Evolutionary conservation across 2,888 invertebrate genomes (phyloP).

Genomic region (Drosophila suboccidentalis): DNA sequence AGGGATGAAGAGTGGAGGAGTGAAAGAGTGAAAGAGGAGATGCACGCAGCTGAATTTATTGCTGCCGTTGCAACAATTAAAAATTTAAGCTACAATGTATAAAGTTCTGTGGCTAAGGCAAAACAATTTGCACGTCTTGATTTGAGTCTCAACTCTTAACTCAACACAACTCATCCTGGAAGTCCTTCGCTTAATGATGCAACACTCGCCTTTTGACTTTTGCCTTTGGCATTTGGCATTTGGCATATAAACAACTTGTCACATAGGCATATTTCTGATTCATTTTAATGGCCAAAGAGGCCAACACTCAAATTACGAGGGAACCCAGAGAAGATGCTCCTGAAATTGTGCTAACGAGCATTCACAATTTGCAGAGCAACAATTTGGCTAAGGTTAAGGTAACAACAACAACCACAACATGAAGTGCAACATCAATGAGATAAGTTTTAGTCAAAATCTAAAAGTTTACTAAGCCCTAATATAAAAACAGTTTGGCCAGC

Average conservation of each 20-base stretch:
- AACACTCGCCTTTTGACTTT: constrained; percentile 13
- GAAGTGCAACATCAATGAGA: constrained; percentile 11
- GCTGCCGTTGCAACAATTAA: constrained; percentile 51
- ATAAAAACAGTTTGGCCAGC: background rate
- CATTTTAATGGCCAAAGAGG: constrained; percentile 51
- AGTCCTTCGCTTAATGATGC: constrained; percentile 53
- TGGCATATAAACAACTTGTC: constrained; percentile 21
- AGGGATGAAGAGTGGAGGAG: background rate
- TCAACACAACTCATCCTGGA: constrained; percentile 7
- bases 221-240: background rate
- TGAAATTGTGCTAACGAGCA: constrained; percentile 50
- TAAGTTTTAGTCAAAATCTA: constrained; percentile 14
- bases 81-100: constrained; percentile 47
- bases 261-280: constrained; percentile 35
- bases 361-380: constrained; percentile 8
- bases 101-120: constrained; percentile 46
- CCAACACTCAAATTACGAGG: constrained; percentile 50
- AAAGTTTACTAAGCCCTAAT: constrained; percentile 7
- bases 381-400: constrained; percentile 35
- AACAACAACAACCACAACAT: constrained; percentile 11
- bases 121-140: constrained; percentile 46
- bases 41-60: constrained; percentile 29
- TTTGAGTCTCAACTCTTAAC: constrained; percentile 21
- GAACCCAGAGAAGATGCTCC: constrained; percentile 4
- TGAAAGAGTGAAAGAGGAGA: background rate